Base-by-base conservation (phyloP, 2,113 vertebrate genomes). In the Myotis lucifugus region DNA sequence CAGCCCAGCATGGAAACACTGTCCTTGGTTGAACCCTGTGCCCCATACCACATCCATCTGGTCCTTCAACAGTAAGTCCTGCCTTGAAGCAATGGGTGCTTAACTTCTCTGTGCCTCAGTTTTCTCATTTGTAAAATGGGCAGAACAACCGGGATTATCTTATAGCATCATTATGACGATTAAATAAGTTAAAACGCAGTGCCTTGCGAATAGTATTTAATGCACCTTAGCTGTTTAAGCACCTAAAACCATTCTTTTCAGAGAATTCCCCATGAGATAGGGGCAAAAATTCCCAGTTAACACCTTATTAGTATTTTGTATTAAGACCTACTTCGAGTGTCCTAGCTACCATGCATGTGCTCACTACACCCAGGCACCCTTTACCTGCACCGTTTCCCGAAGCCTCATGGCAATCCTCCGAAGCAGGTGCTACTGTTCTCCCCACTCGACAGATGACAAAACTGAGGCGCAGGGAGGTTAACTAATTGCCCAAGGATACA, bases 111-210 rank as follows among this genome's bases (percentile, higher is more conserved):
- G 76, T 52, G 8, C 79, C 76, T 85, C 56, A 32, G 23, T 94
- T 67, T 88, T 61, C 56, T 73, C 52, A 56, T 88, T 50, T 85
- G 13, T 56, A 76, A 94, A 74, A 70, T 93, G 25, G 32, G 42
- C 78, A 50, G 18, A 72, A 73, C 3, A 79, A 48, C 3, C 10
- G 29, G 19, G 2, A 8, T 48, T 83, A 34, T 67, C 40, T 23
- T n/a, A 56, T 8, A 8, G 27, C 25, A 69, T 74, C 54, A 46
- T 61, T 37, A 37, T 34, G 40, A 54, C 40, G 6, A 87, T 72
- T 29, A 56, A 90, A 72, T 66, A 89, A 88, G 14, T 29, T 82
- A 48, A 85, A 70, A 61, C 79, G 34, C 1, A 34, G 13, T 56
- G 14, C 59, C 37, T 78, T 67, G 10, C 34, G 86, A 42, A 87